Conservation (phyloP, 2,797 vertebrate genomes). For the Hypotaenidia philippensis region DNA sequence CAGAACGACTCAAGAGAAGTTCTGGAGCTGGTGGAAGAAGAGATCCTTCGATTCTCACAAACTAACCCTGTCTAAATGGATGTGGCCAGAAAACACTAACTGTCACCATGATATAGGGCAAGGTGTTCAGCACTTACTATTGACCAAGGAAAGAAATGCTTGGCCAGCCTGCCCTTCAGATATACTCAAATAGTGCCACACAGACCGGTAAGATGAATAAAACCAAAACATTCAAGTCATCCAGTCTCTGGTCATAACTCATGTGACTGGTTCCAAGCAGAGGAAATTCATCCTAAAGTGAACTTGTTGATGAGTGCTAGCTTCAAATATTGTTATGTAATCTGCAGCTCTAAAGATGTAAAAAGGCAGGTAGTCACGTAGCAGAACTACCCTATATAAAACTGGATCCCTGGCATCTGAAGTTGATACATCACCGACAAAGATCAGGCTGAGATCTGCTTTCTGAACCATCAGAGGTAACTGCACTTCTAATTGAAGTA, state of each 20-base stretch:
- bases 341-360: not conserved
- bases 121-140: not conserved
- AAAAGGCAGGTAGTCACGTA: not conserved
- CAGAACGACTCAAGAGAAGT: not conserved
- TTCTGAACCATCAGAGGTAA: not conserved
- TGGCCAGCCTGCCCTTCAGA: not conserved
- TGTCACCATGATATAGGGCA: not conserved
- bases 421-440: not conserved
- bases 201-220: not conserved
- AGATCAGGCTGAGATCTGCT: not conserved
- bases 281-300: not conserved
- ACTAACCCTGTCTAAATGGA: not conserved
- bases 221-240: not conserved
- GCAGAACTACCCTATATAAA: not conserved
- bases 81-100: fast-evolving
- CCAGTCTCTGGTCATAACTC: not conserved
- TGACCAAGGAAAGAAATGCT: not conserved
- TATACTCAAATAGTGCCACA: not conserved
- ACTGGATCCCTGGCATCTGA: not conserved
- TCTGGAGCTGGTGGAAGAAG: not conserved
- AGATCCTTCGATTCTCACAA: not conserved
- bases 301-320: not conserved
- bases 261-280: not conserved
- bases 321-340: not conserved
- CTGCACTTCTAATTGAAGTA: not conserved